phyloP scores from a whole-genome alignment of 2,113 vertebrate species.

The Grallaria varia region DNA sequence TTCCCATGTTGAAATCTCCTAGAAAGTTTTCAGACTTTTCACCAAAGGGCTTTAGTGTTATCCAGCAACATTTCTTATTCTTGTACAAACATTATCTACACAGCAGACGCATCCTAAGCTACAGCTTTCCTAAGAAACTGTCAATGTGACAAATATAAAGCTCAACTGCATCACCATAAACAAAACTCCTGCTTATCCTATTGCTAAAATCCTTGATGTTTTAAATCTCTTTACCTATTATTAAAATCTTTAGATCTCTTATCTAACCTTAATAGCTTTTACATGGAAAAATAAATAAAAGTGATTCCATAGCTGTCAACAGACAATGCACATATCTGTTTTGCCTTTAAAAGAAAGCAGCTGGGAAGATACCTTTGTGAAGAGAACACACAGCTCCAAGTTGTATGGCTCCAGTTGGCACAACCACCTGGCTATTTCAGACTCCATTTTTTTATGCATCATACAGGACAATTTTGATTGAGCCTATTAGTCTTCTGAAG shows the following conservation, averaged over 20 bases:
- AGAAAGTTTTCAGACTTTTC: not conserved
- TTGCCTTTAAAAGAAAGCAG: not conserved
- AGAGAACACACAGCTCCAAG: not conserved
- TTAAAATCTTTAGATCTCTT: not conserved
- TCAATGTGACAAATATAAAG: not conserved
- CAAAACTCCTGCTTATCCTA: not conserved
- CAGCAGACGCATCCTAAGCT: not conserved
- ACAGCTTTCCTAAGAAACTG: not conserved
- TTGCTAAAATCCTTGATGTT: not conserved
- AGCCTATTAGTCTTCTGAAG: not conserved
- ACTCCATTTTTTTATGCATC: not conserved
- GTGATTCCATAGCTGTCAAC: not conserved
- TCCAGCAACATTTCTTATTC: not conserved
- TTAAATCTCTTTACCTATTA: not conserved
- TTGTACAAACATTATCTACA: not conserved
- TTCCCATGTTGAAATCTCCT: not conserved
- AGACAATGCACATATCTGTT: not conserved
- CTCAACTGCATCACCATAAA: not conserved
- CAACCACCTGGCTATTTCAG: not conserved
- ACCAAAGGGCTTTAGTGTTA: not conserved
- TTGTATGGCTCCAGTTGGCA: not conserved
- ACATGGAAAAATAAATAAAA: not conserved
- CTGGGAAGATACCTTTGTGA: not conserved
- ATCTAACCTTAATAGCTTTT: not conserved
- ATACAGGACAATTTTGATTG: not conserved